phyloP scores from a whole-genome alignment of 2,888 invertebrate genomes.

The Cylindroiulus punctatus region DNA sequence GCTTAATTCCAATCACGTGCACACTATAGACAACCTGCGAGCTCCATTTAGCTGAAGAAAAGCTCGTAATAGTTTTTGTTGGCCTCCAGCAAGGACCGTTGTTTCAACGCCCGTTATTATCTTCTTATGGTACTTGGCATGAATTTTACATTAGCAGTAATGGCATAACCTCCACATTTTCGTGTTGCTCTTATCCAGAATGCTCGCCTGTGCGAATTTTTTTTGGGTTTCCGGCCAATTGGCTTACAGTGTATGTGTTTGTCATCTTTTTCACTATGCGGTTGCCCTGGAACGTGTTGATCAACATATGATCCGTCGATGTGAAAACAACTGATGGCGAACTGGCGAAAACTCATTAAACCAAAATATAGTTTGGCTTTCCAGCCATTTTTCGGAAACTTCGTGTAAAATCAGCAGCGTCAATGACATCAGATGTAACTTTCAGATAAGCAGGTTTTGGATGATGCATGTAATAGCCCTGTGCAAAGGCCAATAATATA shows the following conservation, averaged over 20 bases:
- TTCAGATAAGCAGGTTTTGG: no score
- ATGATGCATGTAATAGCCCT: no score
- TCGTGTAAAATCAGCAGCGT: no score
- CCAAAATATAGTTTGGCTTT: no score
- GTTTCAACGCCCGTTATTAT: constrained; percentile 50
- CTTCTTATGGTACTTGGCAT: constrained; percentile 52
- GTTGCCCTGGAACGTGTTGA: neutral
- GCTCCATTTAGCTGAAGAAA: constrained; percentile 20
- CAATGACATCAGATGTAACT: no score
- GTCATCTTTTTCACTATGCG: neutral
- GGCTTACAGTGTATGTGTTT: constrained; percentile 32
- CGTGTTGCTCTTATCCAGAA: constrained; percentile 22
- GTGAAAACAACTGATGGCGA: no score
- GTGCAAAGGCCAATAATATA: no score
- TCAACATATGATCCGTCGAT: constrained; percentile 26
- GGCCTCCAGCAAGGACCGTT: constrained; percentile 31
- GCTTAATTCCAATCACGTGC: constrained; percentile 39
- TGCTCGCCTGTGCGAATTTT: neutral
- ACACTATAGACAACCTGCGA: constrained; percentile 9
- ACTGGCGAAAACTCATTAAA: no score
- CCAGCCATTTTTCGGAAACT: no score
- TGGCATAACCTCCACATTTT: constrained; percentile 19
- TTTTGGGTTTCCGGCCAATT: constrained; percentile 8
- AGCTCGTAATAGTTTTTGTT: constrained; percentile 36
- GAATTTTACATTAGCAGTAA: constrained; percentile 54